Base-by-base conservation (phyloP, 2,888 invertebrate genomes). In the Ophioninae sp. region DNA sequence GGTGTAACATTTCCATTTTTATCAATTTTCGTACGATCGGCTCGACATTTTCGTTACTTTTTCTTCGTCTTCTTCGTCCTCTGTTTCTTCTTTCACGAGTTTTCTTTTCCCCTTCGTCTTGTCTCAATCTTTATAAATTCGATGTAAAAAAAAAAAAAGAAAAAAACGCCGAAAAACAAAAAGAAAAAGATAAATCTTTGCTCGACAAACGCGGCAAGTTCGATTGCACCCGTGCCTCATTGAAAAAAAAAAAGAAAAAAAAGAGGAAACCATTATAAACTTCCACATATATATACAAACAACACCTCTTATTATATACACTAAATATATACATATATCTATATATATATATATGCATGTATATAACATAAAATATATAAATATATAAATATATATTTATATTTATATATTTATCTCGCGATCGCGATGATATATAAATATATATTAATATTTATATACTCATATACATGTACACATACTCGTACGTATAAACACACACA, bases 261-360 rank as follows among this genome's bases (percentile, higher is more conserved):
- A n/a, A n/a, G n/a, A n/a, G 86, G 82, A 87, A 89, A 89, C 85
- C 88, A 89, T 87, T 88, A 89, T 87, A 88, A 89, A 89, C 82
- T 85, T 89, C 39, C 86, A 88, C 90, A 92, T 91, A 90, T 92
- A 92, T 92, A 92, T 93, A 93, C 92, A 93, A 92, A 92, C 92
- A 93, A 92, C 91, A 91, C 91, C 91, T 92, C 88, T 88, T 90
- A 90, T 91, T 91, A 91, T 92, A 92, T 92, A 92, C 90, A 91
- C 90, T 89, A 90, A 88, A 82, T 88, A 90, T 87, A 90, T 89
- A 90, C 87, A 87, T 87, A 87, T 87, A 86, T 88, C 88, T 82
- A 83, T 81, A 86, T 83, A 84, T 85, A 86, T 85, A 65, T 2
- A 17, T 17, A 73, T 80, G 87, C 79, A 79, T 85, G n/a, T n/a